phyloP scores from a whole-genome alignment of 2,888 invertebrate species.

The Orthosia cruda region DNA sequence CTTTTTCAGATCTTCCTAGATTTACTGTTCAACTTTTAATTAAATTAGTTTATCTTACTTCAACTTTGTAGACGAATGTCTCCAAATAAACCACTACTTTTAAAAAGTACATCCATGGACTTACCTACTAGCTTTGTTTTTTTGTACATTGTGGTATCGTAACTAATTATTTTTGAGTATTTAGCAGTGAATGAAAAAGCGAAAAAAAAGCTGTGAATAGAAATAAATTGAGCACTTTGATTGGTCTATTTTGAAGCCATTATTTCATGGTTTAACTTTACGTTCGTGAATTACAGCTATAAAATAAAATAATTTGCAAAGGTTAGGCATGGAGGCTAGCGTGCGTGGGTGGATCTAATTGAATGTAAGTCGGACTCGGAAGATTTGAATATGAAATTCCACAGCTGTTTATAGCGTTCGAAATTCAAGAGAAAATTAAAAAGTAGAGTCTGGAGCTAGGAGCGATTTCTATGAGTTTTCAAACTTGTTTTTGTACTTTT shows the following conservation, averaged over 20 bases:
- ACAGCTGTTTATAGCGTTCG: not conserved
- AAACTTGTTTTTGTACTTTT: too few relatives aligned
- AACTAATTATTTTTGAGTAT: not conserved
- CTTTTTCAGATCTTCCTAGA: not conserved
- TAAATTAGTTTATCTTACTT: conserved; percentile 31
- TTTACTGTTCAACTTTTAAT: conserved; percentile 36
- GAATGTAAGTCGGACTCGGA: conserved; percentile 6
- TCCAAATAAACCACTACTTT: not conserved
- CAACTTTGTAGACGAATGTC: conserved; percentile 1
- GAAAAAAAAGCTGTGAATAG: conserved; percentile 1
- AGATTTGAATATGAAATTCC: conserved; percentile 2
- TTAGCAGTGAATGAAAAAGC: not conserved
- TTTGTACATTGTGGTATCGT: not conserved
- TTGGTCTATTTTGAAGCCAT: conserved; percentile 32
- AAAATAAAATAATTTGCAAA: conserved; percentile 13
- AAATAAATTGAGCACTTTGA: conserved; percentile 28
- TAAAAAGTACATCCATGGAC: not conserved
- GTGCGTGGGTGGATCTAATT: conserved; percentile 2
- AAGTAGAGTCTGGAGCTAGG: too few relatives aligned
- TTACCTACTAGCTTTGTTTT: not conserved
- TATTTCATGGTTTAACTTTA: conserved; percentile 26
- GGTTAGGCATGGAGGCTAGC: not conserved
- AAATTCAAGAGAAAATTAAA: not conserved
- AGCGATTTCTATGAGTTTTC: not conserved
- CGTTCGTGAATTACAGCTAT: conserved; percentile 7